Evolutionary conservation across 2,888 invertebrate species (phyloP).

Genomic region (Synanthedon andrenaeformis): DNA sequence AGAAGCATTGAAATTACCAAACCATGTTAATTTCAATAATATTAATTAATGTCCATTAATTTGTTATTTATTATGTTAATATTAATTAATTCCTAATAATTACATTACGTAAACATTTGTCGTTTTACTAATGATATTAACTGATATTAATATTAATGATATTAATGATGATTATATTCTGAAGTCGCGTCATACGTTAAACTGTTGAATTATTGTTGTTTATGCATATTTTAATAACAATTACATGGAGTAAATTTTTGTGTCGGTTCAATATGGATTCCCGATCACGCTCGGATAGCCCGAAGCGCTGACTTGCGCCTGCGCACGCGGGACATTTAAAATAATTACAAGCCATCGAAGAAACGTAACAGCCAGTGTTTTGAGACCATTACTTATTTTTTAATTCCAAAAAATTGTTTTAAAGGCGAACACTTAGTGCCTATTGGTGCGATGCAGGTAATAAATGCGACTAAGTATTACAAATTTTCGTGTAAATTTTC

Average conservation of each 20-base stretch:
- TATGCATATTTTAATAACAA: neutral
- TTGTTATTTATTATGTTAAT: too few species aligned
- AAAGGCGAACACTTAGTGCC: constrained; percentile 54
- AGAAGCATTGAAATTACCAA: too few species aligned
- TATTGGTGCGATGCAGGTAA: constrained; percentile 42
- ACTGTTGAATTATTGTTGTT: too few species aligned
- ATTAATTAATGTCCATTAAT: too few species aligned
- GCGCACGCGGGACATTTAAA: constrained; percentile 68
- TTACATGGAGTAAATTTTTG: constrained; percentile 5
- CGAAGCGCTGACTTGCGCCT: constrained; percentile 26
- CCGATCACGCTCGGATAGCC: constrained; percentile 52
- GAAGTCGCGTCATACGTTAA: too few species aligned
- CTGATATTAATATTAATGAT: too few species aligned
- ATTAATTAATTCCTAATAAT: too few species aligned
- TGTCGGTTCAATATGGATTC: constrained; percentile 42
- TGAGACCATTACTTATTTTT: constrained; percentile 69
- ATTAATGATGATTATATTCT: too few species aligned
- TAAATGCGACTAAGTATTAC: constrained; percentile 41
- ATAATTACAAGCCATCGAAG: constrained; percentile 70
- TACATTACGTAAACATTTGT: too few species aligned
- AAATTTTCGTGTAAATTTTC: constrained; percentile 37
- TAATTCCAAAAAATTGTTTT: constrained; percentile 61
- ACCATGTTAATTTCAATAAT: too few species aligned
- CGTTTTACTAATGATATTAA: too few species aligned
- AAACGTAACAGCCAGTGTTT: constrained; percentile 67